Base-by-base conservation (phyloP, 23 tunicate genomes). In the Botrylloides violaceus region DNA sequence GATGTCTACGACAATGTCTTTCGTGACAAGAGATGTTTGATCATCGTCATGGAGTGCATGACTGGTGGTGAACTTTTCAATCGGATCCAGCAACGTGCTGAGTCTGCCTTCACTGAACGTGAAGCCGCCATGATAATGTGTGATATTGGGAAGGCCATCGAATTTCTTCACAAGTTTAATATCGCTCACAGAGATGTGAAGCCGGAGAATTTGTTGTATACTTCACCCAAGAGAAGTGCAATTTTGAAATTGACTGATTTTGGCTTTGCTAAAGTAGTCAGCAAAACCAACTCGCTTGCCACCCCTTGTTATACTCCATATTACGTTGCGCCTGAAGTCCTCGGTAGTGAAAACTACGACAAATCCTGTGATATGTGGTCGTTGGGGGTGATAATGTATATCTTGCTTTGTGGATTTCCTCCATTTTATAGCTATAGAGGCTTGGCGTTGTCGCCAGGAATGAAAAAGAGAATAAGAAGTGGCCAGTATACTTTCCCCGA, bases 341-440 rank as follows among this genome's bases (percentile, higher is more conserved):
- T 91, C 24, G 85, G 91, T n/a, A 78, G 80, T 5, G 91, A 91
- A 58, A 82, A 83, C 49, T 91, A 91, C 64, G 98, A 91, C 85
- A 91, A 83, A 36, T 91, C 98, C 4, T 91, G 98, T 79, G 98
- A 91, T 72, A 83, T 91, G 90, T 91, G 98, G 98, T 91, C 98
- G 4, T 71, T 91, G 21, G 98, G 98, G n/a, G 98, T 91, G 65
- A 91, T 91, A 62, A 91, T 91, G 98, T 91, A 91, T 33, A 83
- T 91, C 32, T 73, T 91, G 90, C 36, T 89, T 7, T 89, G 96
- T 50, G 96, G 96, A 34, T 89, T 82, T 35, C 96, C 96, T 9
- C 96, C 96, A 2, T 89, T 89, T 58, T 89, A 89, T 73, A 82
- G 88, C 73, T 65, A 82, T 72, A 87, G 81, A 32, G 96, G 96